phyloP scores from a whole-genome alignment of 2,888 invertebrate species.

The Polyploca ridens region DNA sequence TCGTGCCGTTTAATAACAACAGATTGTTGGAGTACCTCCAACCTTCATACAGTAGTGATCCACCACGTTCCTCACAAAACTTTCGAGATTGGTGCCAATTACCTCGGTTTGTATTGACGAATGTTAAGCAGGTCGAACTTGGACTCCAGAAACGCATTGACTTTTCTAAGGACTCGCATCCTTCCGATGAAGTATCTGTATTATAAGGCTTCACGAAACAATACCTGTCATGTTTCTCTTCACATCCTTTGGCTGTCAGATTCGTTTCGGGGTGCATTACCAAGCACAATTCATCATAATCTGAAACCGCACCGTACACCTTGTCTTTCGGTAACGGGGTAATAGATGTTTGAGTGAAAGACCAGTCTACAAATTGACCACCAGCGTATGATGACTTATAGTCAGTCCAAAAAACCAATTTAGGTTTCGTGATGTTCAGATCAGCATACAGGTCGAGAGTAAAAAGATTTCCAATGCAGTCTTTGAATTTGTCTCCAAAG shows the following conservation, averaged over 20 bases:
- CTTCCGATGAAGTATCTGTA: constrained; percentile 43
- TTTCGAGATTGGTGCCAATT: constrained; percentile 69
- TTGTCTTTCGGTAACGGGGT: constrained; percentile 52
- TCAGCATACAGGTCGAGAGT: constrained; percentile 55
- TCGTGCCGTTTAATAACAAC: constrained; percentile 10
- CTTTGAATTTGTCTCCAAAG: constrained; percentile 62
- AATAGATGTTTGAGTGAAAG: constrained; percentile 60
- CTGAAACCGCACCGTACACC: constrained; percentile 46
- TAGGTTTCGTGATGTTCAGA: constrained; percentile 52
- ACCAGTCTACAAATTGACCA: constrained; percentile 73
- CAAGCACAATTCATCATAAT: constrained; percentile 63
- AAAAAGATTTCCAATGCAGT: constrained; percentile 70
- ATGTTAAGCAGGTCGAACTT: constrained; percentile 60
- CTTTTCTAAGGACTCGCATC: constrained; percentile 50
- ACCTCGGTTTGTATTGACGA: constrained; percentile 58
- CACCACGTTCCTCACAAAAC: constrained; percentile 57
- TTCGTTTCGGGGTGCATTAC: constrained; percentile 58
- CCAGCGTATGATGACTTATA: constrained; percentile 71
- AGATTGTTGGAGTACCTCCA: constrained; percentile 74
- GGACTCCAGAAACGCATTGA: constrained; percentile 66
- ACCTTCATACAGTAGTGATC: constrained; percentile 65
- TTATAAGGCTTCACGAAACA: constrained; percentile 68
- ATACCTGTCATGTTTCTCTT: constrained; percentile 65
- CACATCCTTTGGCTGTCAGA: constrained; percentile 63
- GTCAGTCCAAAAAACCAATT: constrained; percentile 71